A percentile compares a stretch with the other conserved stretches of the same genome.
Conservation (phyloP, 2,113 vertebrate species). For the Verasper variegatus region DNA sequence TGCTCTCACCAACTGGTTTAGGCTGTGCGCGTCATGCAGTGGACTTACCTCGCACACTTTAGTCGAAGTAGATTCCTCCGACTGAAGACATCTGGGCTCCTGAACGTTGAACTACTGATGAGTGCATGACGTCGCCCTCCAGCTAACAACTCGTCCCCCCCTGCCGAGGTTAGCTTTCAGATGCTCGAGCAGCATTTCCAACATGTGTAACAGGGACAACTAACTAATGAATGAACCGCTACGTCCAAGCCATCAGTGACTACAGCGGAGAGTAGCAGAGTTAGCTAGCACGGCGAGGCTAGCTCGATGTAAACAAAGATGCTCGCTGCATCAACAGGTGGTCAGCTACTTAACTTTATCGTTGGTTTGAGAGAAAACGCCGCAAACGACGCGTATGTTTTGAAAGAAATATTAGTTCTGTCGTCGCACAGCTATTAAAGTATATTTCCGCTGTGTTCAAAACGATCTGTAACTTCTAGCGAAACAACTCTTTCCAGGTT, state of each 20-base stretch:
- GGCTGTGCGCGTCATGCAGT: background rate
- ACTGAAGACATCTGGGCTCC: constrained; percentile 75
- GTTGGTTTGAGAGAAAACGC: background rate
- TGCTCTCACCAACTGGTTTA: background rate
- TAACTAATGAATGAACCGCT: background rate
- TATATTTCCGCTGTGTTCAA: no score
- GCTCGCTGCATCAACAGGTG: constrained; percentile 49
- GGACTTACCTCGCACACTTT: constrained; percentile 79
- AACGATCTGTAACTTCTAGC: background rate
- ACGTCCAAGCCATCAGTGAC: background rate
- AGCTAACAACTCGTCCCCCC: background rate
- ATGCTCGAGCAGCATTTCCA: background rate
- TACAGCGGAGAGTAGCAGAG: background rate
- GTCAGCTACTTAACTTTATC: constrained; percentile 5
- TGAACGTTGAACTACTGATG: constrained; percentile 45
- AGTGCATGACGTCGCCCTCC: constrained; percentile 2
- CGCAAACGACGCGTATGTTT: background rate
- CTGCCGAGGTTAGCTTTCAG: background rate
- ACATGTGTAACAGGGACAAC: background rate
- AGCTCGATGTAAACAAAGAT: constrained; percentile 65
- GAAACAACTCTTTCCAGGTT: background rate
- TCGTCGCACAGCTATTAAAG: background rate
- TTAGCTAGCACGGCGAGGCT: constrained; percentile 19
- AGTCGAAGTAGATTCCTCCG: constrained; percentile 79
- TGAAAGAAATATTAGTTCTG: no score